phyloP scores from a whole-genome alignment of 2,797 vertebrate genomes.

The Orestias chungarensis region DNA sequence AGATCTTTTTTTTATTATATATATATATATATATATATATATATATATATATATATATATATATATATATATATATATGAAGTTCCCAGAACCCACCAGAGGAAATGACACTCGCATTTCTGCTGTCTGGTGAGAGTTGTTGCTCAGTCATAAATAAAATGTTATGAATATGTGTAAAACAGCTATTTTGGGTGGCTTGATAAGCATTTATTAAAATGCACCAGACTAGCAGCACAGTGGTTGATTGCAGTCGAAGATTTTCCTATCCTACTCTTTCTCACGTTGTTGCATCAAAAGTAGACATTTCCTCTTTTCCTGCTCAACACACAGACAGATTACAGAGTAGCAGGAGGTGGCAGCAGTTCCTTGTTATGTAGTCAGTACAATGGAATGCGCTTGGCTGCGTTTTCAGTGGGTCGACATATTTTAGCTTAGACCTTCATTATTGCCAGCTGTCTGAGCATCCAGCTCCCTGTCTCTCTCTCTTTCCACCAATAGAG shows the following conservation, averaged over 20 bases:
- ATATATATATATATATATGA: background rate
- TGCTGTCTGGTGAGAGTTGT: background rate
- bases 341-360: conserved; percentile 55
- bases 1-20: conserved; percentile 12
- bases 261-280: conserved; percentile 41
- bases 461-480: conserved; percentile 38
- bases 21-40: background rate
- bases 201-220: no score
- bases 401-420: conserved; percentile 71
- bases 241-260: conserved; percentile 12
- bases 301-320: conserved; percentile 55
- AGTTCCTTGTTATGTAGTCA: conserved; percentile 72
- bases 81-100: background rate
- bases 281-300: conserved; percentile 38
- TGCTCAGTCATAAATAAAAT: no score
- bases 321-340: conserved; percentile 21
- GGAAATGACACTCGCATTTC: background rate
- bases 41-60: background rate
- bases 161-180: background rate
- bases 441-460: conserved; percentile 79
- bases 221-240: no score
- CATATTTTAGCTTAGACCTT: conserved; percentile 73
- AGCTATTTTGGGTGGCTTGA: background rate
- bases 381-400: conserved; percentile 73
- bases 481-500: conserved; percentile 55